Evolutionary conservation across 2,888 invertebrate genomes (phyloP).

Genomic region (Dasypogon diadema): DNA sequence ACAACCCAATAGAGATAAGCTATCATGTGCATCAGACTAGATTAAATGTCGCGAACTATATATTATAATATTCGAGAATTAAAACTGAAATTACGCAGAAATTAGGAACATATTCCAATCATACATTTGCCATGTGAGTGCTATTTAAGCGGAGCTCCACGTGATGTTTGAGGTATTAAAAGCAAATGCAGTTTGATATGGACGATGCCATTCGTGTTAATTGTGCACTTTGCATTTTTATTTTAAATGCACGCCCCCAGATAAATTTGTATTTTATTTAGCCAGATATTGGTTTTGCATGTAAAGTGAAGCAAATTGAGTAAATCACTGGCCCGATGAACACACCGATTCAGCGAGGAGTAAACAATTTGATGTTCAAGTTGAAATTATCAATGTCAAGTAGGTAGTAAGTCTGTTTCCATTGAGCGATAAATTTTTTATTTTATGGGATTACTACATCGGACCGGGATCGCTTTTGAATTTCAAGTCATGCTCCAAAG

Average conservation of each 20-base stretch:
- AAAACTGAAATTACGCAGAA: no score
- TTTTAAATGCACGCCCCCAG: not conserved
- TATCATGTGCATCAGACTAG: no score
- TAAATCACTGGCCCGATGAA: not conserved
- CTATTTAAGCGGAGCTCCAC: no score
- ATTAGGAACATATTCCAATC: no score
- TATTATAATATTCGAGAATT: no score
- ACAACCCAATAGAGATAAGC: no score
- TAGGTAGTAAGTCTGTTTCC: constrained; percentile 22
- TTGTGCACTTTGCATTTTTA: not conserved
- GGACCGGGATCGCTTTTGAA: constrained; percentile 29
- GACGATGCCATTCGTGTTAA: not conserved
- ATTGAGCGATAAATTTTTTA: constrained; percentile 46
- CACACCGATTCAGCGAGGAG: constrained; percentile 6
- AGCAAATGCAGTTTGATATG: not conserved
- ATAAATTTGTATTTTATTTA: not conserved
- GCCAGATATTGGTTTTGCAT: no score
- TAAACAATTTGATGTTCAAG: constrained; percentile 31
- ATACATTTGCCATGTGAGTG: no score
- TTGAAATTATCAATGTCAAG: constrained; percentile 40
- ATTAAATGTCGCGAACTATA: no score
- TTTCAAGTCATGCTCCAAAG: constrained; percentile 42
- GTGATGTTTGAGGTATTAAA: no score
- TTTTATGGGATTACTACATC: constrained; percentile 9
- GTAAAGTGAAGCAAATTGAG: no score